A percentile compares a stretch with the other conserved stretches of the same genome.
phyloP scores from a whole-genome alignment of 2,888 invertebrate species.

The Theodoxus fluviatilis region DNA sequence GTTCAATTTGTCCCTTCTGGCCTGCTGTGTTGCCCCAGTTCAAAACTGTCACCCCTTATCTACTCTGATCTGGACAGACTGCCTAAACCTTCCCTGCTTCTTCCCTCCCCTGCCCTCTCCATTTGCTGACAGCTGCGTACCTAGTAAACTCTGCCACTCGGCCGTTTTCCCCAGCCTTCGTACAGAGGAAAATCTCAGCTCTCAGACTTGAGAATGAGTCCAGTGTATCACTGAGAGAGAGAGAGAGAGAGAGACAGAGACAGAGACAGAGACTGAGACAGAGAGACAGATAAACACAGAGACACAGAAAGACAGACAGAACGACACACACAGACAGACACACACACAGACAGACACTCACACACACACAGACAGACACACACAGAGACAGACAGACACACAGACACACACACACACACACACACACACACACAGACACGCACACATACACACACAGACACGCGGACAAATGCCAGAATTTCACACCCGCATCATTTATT shows the following conservation, averaged over 20 bases:
- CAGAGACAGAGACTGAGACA: not conserved
- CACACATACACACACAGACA: constrained; percentile 1
- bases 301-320: constrained; percentile 5
- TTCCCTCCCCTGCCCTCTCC: too few species aligned
- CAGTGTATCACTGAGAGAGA: not conserved
- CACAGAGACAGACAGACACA: constrained; percentile 1
- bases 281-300: constrained; percentile 4
- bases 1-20: too few species aligned
- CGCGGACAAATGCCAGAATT: not conserved
- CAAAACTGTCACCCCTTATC: too few species aligned
- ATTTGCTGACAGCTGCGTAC: too few species aligned
- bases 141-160: too few species aligned
- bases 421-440: constrained; percentile 12
- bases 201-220: not conserved
- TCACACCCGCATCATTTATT: not conserved
- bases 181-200: not conserved
- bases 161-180: too few species aligned
- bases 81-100: too few species aligned
- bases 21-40: too few species aligned
- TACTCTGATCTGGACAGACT: too few species aligned
- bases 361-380: not conserved
- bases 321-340: not conserved
- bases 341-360: not conserved
- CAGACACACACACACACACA: constrained; percentile 17
- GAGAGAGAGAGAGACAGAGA: not conserved